Percentiles rank a stretch among this genome's conserved stretches.
phyloP scores from a whole-genome alignment of 2,888 invertebrate species.

The Cyrtodaria siliqua region DNA sequence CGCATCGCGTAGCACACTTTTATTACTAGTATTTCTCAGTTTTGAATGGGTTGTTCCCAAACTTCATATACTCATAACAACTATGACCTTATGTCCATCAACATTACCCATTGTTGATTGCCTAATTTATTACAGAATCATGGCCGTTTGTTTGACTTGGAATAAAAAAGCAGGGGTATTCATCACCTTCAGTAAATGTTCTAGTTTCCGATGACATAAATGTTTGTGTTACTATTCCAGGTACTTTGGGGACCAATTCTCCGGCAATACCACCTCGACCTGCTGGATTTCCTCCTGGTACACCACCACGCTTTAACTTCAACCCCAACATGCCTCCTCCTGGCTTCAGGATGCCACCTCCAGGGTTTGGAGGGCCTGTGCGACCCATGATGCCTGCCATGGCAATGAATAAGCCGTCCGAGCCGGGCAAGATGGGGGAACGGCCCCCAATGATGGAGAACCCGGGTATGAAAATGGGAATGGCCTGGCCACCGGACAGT shows the following conservation, averaged over 20 bases:
- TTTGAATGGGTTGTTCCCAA: too few species aligned
- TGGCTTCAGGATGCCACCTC: constrained; percentile 71
- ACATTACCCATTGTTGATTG: too few species aligned
- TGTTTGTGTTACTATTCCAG: too few species aligned
- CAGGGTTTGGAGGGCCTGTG: constrained; percentile 55
- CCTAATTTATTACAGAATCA: too few species aligned
- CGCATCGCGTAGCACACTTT: too few species aligned
- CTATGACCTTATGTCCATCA: too few species aligned
- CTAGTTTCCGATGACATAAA: too few species aligned
- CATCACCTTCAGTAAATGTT: too few species aligned
- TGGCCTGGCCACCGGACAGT: constrained; percentile 62
- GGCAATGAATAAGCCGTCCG: constrained; percentile 3
- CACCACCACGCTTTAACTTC: constrained; percentile 63
- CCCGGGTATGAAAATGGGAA: constrained; percentile 36
- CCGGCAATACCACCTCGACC: constrained; percentile 63
- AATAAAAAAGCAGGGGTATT: too few species aligned
- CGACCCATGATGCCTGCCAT: constrained; percentile 23
- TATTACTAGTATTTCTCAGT: too few species aligned
- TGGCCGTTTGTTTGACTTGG: too few species aligned
- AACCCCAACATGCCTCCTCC: constrained; percentile 70
- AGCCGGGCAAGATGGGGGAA: not conserved
- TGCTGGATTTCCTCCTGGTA: constrained; percentile 59
- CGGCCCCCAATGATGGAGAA: not conserved
- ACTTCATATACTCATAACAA: too few species aligned
- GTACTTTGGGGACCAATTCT: constrained; percentile 34